Base-by-base conservation (phyloP, 2,113 vertebrate genomes). In the Chrysemys picta region DNA sequence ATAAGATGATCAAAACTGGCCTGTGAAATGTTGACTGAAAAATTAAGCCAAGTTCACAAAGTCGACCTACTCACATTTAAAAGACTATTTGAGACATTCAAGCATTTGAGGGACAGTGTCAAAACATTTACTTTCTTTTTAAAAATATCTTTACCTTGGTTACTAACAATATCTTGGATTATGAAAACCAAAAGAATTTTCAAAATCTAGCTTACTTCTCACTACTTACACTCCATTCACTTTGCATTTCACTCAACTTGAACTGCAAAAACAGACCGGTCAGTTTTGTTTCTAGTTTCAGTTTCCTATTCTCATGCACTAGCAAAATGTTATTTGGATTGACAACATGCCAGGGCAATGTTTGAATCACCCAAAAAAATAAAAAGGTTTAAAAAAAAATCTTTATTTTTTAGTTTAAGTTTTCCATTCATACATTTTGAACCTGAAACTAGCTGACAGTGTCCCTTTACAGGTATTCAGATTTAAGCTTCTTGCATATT, bases 41-140 rank as follows among this genome's bases (percentile, higher is more conserved):
- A 97, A 97, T 97, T 97, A 96, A 97, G 97, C 96, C 96, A 97
- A 96, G 94, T 97, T 97, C 96, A 96, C 96, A 97, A 96, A 97
- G 95, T 95, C 96, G 82, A 82, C 95, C 95, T 54, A 86, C 53
- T 96, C 94, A 96, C 93, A 97, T 96, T 97, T 96, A 95, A 96
- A 45, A 76, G 95, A 92, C 84, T 93, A 42, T 96, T 78, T 96
- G 95, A 96, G 87, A 97, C 95, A 97, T 95, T 95, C 93, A 56
- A 93, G 72, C 10, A 85, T 79, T 93, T 65, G 87, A 85, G 95
- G 95, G 96, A 97, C 96, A 95, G 95, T 96, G 96, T 96, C 96
- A 96, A 94, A 96, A 94, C 87, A 83, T 25, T 8, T 31, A 25
- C 22, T 76, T 76, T 92, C 97, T 95, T 97, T 96, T 96, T 90